Base-by-base conservation (phyloP, 2,113 vertebrate genomes). In the Probosciger aterrimus region DNA sequence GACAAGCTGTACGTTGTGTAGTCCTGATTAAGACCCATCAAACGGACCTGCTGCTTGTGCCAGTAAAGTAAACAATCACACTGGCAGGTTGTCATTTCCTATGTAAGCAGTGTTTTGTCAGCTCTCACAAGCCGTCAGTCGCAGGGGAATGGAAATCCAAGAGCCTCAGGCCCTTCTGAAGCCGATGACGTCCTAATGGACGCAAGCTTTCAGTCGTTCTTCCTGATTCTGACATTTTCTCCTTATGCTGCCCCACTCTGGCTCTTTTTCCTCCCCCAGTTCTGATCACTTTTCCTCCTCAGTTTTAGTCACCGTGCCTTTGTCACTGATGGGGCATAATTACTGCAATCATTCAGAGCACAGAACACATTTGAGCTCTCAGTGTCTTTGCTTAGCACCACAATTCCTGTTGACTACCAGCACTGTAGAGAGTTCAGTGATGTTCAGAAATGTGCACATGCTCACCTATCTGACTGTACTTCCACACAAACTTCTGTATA, bases 241-340 rank as follows among this genome's bases (percentile, higher is more conserved):
- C 41, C 30, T 80, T 65, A 80, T 12, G 39, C 35, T 78, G 60
- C 27, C 39, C 17, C 12, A 82, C 27, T 27, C 88, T 69, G 59
- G 15, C 44, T 82, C 39, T 83, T 74, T 86, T 13, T 86, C 18
- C 68, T 92, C 41, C 90, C 28, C 2, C 6, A 83, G 27, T 88
- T 92, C 68, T 64, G 76, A 95, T 90, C 86, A 86, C 50, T 92
- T 88, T 81, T 83, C 60, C 79, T 74, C 33, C n/a, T 68, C 52
- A 60, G 73, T 71, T 88, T 90, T 81, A 88, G 76, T 82, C 74
- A 92, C 37, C 1, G 0, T 83, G 69, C 52, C 80, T 82, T 86
- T 86, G 83, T 52, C 77, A 82, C 52, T 39, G 28, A 23, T 37
- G 41, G 62, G 33, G 24, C 25, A 33, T 47, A 19, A 82, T 81